These are phyloP conservation scores for Arnoldichthys spilopterus DNA, from an alignment of 2,797 vertebrate genomes.

Conservation along the genomic window DNA sequence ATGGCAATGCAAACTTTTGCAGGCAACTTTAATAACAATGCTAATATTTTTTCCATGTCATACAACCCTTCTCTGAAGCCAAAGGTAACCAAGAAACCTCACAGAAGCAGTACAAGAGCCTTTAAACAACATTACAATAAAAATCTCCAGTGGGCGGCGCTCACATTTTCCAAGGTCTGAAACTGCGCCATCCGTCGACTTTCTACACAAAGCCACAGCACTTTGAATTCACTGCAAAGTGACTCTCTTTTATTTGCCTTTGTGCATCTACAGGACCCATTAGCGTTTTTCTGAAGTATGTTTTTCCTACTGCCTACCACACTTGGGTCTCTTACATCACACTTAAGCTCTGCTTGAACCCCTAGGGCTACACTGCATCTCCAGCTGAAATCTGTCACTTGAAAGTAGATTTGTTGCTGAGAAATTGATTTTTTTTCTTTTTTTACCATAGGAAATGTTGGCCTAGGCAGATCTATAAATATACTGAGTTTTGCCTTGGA, in stretches of 20 bases:
- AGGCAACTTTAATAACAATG: not conserved
- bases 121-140: not conserved
- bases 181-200: not conserved
- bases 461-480: constrained; percentile 53
- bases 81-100: not conserved
- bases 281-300: constrained; percentile 14
- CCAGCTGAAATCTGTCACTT: constrained; percentile 35
- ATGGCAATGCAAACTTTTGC: too few relatives aligned
- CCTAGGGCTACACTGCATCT: constrained; percentile 34
- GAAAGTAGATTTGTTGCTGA: constrained; percentile 48
- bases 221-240: not conserved
- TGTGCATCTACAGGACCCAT: not conserved
- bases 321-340: constrained; percentile 23
- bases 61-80: not conserved
- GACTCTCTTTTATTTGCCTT: constrained; percentile 6
- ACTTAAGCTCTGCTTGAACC: constrained; percentile 27
- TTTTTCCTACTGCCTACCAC: constrained; percentile 4
- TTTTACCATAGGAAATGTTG: constrained; percentile 28
- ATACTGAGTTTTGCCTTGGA: constrained; percentile 46
- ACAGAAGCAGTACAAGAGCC: not conserved
- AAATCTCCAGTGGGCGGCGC: not conserved
- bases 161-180: not conserved
- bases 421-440: constrained; percentile 47
- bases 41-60: not conserved
- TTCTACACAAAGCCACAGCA: constrained; percentile 3